phyloP scores from a whole-genome alignment of 2,797 vertebrate species.

The Argentina silus region DNA sequence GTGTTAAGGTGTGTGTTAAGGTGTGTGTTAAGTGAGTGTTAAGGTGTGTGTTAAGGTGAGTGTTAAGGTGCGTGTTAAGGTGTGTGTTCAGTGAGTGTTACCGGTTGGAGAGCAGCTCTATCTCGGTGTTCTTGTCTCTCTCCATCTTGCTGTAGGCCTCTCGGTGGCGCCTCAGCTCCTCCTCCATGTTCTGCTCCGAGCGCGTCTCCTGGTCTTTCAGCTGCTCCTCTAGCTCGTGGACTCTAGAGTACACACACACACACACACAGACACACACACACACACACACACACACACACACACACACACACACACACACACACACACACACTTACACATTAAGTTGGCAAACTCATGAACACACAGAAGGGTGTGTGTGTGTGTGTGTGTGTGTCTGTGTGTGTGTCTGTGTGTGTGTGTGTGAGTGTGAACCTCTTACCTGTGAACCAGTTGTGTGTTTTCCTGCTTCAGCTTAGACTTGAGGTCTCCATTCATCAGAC shows the following conservation, averaged over 20 bases:
- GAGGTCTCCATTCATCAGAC: conserved; percentile 85
- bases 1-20: too few relatives aligned
- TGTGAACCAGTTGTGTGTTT: conserved; percentile 94
- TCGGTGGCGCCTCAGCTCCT: conserved; percentile 85
- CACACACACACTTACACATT: background rate
- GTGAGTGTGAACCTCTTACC: conserved; percentile 71
- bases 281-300: background rate
- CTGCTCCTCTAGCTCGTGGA: conserved; percentile 94
- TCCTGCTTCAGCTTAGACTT: conserved; percentile 95
- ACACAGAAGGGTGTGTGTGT: background rate
- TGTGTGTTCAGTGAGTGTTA: conserved; percentile 54
- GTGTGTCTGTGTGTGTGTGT: background rate
- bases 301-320: background rate
- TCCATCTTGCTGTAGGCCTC: conserved; percentile 90
- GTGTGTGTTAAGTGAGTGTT: background rate
- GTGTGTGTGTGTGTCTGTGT: conserved; percentile 7
- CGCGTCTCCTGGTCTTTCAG: conserved; percentile 93
- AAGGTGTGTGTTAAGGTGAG: background rate
- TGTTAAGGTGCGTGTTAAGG: background rate
- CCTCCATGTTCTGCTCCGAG: conserved; percentile 84
- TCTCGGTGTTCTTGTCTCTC: conserved; percentile 88
- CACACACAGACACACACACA: background rate
- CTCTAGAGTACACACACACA: conserved; percentile 69
- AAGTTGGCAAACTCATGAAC: background rate
- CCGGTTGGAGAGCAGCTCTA: conserved; percentile 89